phyloP scores from a whole-genome alignment of 2,113 vertebrate species.

The Rhea pennata region DNA sequence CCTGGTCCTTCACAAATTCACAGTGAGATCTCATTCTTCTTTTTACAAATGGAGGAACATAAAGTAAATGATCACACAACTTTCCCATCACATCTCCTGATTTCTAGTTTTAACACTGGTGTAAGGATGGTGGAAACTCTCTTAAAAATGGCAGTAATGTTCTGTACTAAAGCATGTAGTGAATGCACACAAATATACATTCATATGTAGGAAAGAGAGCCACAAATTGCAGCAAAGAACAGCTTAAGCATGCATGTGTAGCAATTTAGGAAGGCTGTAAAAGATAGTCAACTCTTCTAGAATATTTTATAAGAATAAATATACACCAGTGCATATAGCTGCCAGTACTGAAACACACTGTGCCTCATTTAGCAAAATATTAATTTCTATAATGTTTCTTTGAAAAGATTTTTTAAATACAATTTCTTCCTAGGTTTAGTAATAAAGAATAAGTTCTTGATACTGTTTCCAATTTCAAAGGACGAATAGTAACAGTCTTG shows the following conservation, averaged over 20 bases:
- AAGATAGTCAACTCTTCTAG: background rate
- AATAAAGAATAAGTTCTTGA: constrained; percentile 35
- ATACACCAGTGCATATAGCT: background rate
- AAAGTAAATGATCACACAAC: background rate
- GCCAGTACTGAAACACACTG: background rate
- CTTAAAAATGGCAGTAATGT: background rate
- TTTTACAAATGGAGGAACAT: background rate
- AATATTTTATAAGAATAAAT: background rate
- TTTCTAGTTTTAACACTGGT: background rate
- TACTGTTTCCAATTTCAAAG: constrained; percentile 58
- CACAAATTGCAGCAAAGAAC: background rate
- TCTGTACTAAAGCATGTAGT: fast-evolving
- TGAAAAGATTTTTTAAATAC: background rate
- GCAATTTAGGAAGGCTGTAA: background rate
- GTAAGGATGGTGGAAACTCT: background rate
- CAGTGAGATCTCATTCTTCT: background rate
- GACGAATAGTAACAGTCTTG: constrained; percentile 26
- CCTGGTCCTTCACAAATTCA: background rate
- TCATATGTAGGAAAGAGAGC: background rate
- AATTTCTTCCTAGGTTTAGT: constrained; percentile 23
- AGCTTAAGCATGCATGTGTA: background rate
- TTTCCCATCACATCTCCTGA: background rate
- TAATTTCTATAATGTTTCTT: constrained; percentile 22
- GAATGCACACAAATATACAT: background rate
- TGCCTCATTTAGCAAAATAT: background rate